A percentile compares a stretch with the other conserved stretches of the same genome.
These are phyloP conservation scores for Criorhina ranunculi DNA, from an alignment of 2,888 invertebrate species.

Conservation along the genomic window DNA sequence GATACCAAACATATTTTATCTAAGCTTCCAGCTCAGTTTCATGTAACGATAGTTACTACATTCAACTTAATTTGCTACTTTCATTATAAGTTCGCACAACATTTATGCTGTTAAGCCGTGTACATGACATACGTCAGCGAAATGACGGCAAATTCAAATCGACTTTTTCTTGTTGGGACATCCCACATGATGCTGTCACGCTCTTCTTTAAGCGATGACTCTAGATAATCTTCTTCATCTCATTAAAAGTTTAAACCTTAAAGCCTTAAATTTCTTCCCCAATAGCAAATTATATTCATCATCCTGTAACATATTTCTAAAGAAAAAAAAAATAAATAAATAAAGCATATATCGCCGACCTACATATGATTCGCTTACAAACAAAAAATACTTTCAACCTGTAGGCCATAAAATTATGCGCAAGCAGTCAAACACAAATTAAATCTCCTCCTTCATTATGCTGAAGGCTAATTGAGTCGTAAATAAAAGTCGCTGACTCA, in stretches of 20 bases:
- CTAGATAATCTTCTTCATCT: background rate
- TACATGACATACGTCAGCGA: too few relatives aligned
- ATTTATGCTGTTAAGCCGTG: too few relatives aligned
- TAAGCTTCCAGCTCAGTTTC: too few relatives aligned
- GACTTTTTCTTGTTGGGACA: too few relatives aligned
- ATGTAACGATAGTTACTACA: too few relatives aligned
- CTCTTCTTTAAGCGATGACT: background rate
- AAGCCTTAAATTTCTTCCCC: background rate
- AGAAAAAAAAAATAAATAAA: background rate
- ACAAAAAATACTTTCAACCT: slow-evolving; percentile 19
- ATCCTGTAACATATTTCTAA: background rate
- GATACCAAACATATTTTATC: too few relatives aligned
- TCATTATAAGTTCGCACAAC: too few relatives aligned
- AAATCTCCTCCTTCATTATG: slow-evolving; percentile 56
- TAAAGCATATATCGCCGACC: slow-evolving; percentile 1
- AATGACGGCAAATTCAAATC: too few relatives aligned
- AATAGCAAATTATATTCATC: slow-evolving; percentile 16
- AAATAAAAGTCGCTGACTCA: slow-evolving; percentile 50
- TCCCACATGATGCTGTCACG: too few relatives aligned
- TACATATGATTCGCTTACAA: slow-evolving; percentile 7
- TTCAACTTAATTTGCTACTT: too few relatives aligned
- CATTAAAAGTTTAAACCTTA: slow-evolving; percentile 5
- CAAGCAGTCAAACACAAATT: slow-evolving; percentile 54
- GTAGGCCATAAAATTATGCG: slow-evolving; percentile 48
- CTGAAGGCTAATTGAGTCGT: slow-evolving; percentile 58